These are phyloP conservation scores for Maconellicoccus hirsutus DNA, from an alignment of 1,140 invertebrate genomes.

Conservation along the genomic window DNA sequence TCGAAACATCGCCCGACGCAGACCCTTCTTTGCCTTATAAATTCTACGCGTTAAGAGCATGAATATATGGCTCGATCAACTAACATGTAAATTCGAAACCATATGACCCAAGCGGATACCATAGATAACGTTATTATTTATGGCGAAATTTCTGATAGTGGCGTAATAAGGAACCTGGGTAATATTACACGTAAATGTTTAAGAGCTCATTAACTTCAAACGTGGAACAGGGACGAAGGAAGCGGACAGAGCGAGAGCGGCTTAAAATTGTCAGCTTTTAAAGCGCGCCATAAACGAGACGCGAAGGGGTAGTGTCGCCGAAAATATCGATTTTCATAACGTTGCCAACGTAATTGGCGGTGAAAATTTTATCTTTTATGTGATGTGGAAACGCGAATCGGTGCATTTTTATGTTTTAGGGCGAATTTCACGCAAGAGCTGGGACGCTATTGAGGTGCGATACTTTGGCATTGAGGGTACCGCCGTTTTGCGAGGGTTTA, in stretches of 20 bases:
- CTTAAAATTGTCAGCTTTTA: conserved; percentile 9
- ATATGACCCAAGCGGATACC: background rate
- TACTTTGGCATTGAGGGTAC: no score
- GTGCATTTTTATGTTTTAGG: no score
- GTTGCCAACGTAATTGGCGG: background rate
- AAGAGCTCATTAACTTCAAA: background rate
- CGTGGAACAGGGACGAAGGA: no score
- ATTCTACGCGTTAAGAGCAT: background rate
- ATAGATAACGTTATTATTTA: conserved; percentile 19
- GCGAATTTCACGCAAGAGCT: no score
- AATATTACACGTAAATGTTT: conserved; percentile 11
- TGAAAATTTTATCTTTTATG: background rate
- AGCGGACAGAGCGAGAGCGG: background rate
- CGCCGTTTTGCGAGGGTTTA: no score
- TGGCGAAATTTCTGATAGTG: conserved; percentile 13
- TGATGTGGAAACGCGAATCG: no score
- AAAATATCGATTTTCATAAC: background rate
- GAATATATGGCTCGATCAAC: conserved; percentile 11
- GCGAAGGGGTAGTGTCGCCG: background rate
- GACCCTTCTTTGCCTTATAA: background rate
- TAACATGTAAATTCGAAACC: conserved; percentile 16
- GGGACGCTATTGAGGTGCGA: no score
- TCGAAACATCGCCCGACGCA: background rate
- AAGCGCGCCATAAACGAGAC: background rate
- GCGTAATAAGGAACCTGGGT: conserved; percentile 6